These are phyloP conservation scores for Leucophenga maculata DNA, from an alignment of 2,888 invertebrate genomes.

Conservation along the genomic window DNA sequence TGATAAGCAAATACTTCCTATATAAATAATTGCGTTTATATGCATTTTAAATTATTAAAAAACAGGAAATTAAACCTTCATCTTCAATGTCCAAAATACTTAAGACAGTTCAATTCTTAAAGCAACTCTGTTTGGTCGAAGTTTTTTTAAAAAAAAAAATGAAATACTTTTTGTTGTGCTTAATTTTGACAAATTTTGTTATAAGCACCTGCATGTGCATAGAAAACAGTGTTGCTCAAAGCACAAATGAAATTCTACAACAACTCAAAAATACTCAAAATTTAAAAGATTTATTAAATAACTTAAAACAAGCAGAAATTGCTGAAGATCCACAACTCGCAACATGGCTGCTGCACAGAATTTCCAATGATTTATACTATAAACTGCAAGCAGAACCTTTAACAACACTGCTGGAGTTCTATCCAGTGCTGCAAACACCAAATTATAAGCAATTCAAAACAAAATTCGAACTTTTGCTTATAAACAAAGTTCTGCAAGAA, in stretches of 20 bases:
- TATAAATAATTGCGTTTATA: not conserved
- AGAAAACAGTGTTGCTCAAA: no score
- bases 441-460: not conserved
- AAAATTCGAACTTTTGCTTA: not conserved
- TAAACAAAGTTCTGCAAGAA: not conserved
- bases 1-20: not conserved
- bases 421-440: no score
- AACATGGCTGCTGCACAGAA: not conserved
- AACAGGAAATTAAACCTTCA: no score
- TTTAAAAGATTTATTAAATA: not conserved
- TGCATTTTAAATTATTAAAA: no score
- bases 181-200: no score
- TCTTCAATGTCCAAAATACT: no score
- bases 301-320: not conserved
- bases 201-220: no score
- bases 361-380: not conserved
- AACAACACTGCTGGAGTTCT: not conserved
- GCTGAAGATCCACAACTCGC: not conserved
- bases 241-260: no score
- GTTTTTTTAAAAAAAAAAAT: no score
- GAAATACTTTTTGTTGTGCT: no score
- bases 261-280: not conserved
- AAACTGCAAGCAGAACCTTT: not conserved
- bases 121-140: no score
- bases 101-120: no score